phyloP scores from a whole-genome alignment of 2,797 vertebrate genomes.

The Dendrocincla fuliginosa region DNA sequence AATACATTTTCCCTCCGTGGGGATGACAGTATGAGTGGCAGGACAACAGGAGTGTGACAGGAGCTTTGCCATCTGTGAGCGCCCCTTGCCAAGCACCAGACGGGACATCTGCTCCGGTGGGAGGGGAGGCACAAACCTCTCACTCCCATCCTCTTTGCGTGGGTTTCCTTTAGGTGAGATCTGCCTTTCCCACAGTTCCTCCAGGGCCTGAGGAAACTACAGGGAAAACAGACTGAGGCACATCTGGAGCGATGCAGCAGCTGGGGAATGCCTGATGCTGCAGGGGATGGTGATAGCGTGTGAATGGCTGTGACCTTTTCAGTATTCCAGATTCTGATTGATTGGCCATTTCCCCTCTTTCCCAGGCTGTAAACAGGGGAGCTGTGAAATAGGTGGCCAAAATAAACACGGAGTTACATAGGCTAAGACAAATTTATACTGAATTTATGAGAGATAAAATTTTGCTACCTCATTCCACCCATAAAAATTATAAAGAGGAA shows the following conservation, averaged over 20 bases:
- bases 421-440: slow-evolving; percentile 7
- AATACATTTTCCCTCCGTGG: background rate
- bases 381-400: background rate
- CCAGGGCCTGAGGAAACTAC: background rate
- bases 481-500: slow-evolving; percentile 59
- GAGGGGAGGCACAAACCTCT: background rate
- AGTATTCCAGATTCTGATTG: slow-evolving; percentile 11
- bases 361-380: background rate
- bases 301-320: slow-evolving; percentile 8
- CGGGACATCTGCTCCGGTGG: background rate
- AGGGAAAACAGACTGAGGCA: background rate
- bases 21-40: background rate
- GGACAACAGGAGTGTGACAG: background rate
- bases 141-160: background rate
- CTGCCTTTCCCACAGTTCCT: background rate
- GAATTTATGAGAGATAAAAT: slow-evolving; percentile 40
- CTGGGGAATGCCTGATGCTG: background rate
- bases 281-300: background rate
- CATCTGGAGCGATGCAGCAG: background rate
- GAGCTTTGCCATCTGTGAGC: background rate
- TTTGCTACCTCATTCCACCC: slow-evolving; percentile 38
- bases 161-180: background rate
- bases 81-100: rapidly evolving
- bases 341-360: background rate
- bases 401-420: background rate